Conservation (phyloP, 2,113 vertebrate species). For the Xenopus laevis region DNA sequence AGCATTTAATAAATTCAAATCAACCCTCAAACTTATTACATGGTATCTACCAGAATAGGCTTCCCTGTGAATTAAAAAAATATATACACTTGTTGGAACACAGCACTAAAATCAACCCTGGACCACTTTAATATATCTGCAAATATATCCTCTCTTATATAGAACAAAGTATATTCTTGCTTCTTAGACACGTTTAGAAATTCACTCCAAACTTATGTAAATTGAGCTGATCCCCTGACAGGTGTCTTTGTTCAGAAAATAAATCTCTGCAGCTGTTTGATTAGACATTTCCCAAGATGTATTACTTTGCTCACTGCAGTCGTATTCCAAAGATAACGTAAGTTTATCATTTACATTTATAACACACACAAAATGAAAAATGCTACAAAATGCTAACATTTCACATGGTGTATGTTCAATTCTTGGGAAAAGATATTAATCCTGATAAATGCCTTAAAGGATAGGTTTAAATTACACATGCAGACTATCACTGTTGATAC, state of each 20-base stretch:
- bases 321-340: not conserved
- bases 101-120: no score
- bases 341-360: constrained; percentile 33
- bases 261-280: constrained; percentile 1
- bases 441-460: no score
- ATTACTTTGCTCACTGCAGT: not conserved
- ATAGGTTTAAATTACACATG: no score
- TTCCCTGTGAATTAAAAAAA: not conserved
- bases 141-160: no score
- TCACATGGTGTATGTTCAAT: not conserved
- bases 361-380: constrained; percentile 36
- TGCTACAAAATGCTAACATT: not conserved
- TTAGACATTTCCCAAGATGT: not conserved
- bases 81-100: not conserved
- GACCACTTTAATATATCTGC: no score
- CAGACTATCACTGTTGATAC: no score
- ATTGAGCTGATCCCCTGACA: not conserved
- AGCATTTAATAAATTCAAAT: no score
- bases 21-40: no score
- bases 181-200: not conserved
- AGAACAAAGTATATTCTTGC: not conserved
- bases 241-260: not conserved
- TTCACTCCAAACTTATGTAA: constrained; percentile 48
- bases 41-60: no score
- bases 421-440: constrained; percentile 53